These are phyloP conservation scores for Glossophaga mutica DNA, from an alignment of 2,797 vertebrate genomes.

Conservation along the genomic window DNA sequence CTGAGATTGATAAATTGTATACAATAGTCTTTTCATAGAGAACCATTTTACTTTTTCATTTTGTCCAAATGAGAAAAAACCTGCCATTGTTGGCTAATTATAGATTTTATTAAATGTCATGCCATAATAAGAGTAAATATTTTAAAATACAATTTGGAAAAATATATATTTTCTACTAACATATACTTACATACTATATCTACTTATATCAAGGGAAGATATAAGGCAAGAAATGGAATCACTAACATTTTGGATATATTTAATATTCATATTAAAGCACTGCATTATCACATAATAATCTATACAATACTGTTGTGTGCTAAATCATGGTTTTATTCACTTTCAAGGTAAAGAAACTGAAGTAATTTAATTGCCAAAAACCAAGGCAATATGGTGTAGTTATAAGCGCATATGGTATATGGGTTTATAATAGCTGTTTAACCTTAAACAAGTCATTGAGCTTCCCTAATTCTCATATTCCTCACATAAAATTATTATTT, in stretches of 20 bases:
- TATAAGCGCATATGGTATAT: background rate
- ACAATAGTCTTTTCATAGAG: background rate
- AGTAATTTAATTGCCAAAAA: background rate
- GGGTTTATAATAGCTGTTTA: background rate
- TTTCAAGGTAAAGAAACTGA: background rate
- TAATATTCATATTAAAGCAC: background rate
- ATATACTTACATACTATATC: background rate
- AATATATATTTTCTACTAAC: background rate
- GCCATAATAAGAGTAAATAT: background rate
- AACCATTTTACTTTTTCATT: slow-evolving; percentile 24
- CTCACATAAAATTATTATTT: background rate
- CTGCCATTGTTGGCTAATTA: background rate
- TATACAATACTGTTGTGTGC: background rate
- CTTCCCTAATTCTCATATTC: background rate
- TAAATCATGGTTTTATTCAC: background rate
- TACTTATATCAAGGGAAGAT: background rate
- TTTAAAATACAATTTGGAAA: background rate
- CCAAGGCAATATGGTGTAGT: background rate
- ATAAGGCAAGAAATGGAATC: background rate
- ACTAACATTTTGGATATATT: background rate
- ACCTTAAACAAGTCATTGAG: background rate
- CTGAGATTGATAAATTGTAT: slow-evolving; percentile 3
- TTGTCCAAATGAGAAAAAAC: background rate
- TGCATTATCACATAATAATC: background rate
- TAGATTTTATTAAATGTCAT: background rate